Evolutionary conservation across 2,113 vertebrate genomes (phyloP).

Genomic region (Oreochromis aureus): DNA sequence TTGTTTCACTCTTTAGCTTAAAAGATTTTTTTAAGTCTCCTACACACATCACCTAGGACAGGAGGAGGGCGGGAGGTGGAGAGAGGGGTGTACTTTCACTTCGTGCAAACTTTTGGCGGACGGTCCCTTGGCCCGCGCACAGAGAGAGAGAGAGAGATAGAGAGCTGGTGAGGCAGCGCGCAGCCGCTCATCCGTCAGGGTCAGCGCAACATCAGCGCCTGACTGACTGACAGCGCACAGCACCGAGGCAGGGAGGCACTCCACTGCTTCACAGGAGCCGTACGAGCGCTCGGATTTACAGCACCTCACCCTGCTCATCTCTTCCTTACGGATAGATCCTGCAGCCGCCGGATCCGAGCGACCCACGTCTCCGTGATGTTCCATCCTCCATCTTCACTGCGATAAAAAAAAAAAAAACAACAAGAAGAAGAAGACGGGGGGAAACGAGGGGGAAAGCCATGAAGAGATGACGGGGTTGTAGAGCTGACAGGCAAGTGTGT

Average conservation of each 20-base stretch:
- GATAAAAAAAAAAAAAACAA: neutral
- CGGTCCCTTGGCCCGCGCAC: constrained; percentile 30
- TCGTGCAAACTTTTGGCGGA: constrained; percentile 13
- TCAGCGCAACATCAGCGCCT: neutral
- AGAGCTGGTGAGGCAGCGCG: neutral
- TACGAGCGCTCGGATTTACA: neutral
- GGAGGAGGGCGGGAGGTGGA: neutral
- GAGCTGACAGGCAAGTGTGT: constrained; percentile 37
- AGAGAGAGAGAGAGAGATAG: neutral
- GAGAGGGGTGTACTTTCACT: neutral
- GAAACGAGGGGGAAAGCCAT: fast-evolving
- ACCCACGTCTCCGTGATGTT: neutral
- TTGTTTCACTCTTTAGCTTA: neutral
- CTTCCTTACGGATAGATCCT: neutral
- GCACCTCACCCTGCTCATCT: neutral
- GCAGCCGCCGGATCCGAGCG: neutral
- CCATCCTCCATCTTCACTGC: constrained; percentile 27
- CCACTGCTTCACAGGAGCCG: neutral
- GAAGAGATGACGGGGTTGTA: constrained; percentile 37
- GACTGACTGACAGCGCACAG: constrained; percentile 22
- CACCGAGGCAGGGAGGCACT: neutral
- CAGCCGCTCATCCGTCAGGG: constrained; percentile 8
- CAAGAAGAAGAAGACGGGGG: neutral
- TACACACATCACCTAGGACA: neutral
- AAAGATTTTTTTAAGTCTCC: neutral